Conservation (phyloP, 2,888 invertebrate species). For the Netelia virgata region DNA sequence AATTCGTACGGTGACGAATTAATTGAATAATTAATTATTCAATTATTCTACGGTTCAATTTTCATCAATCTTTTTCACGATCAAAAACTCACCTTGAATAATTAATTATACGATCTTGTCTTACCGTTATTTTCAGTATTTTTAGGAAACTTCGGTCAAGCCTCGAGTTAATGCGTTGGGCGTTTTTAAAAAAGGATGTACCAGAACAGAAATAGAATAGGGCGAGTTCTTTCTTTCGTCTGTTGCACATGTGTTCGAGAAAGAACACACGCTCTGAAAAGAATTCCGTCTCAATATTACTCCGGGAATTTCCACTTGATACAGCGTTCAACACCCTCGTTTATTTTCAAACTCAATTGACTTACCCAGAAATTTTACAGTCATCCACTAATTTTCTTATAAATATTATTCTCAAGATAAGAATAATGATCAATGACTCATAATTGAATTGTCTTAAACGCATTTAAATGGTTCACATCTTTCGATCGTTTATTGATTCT, state of each 20-base stretch:
- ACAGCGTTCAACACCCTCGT: conserved; percentile 6
- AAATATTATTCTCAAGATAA: too few species aligned
- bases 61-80: too few species aligned
- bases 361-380: neutral
- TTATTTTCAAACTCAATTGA: conserved; percentile 30
- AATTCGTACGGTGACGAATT: too few species aligned
- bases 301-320: conserved; percentile 13
- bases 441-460: too few species aligned
- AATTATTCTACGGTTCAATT: neutral
- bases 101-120: neutral
- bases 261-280: conserved; percentile 17
- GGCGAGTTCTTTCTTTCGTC: conserved; percentile 22
- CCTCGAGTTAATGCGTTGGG: neutral
- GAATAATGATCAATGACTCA: too few species aligned
- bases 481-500: neutral
- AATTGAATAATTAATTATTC: neutral
- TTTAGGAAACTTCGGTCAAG: neutral
- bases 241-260: conserved; percentile 40
- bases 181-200: conserved; percentile 20
- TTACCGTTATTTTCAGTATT: neutral
- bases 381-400: neutral
- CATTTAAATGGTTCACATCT: neutral
- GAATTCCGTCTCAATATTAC: conserved; percentile 11
- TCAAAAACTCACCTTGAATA: neutral
- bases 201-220: conserved; percentile 52